phyloP scores from a whole-genome alignment of 2,888 invertebrate species.

The Rhamphomyia laevipes region DNA sequence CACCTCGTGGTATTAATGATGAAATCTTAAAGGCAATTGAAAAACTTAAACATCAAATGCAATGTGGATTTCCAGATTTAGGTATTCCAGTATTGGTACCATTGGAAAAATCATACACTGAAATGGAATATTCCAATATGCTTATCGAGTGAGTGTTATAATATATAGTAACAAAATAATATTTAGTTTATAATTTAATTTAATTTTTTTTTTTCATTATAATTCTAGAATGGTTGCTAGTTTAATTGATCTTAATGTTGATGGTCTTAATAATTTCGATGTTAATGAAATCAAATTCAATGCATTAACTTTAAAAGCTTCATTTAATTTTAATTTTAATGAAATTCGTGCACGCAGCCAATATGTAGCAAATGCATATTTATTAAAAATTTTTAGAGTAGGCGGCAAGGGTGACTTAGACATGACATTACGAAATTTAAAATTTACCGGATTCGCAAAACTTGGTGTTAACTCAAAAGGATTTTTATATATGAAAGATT shows the following conservation, averaged over 20 bases:
- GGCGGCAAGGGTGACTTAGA: constrained; percentile 9
- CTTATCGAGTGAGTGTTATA: constrained; percentile 20
- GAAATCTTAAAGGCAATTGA: constrained; percentile 26
- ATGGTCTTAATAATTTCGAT: constrained; percentile 26
- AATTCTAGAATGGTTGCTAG: constrained; percentile 20
- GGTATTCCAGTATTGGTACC: constrained; percentile 29
- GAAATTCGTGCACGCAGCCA: constrained; percentile 19
- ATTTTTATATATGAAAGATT: constrained; percentile 11
- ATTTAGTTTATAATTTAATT: neutral
- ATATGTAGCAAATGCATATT: constrained; percentile 21
- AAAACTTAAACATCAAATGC: constrained; percentile 28
- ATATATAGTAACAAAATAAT: neutral
- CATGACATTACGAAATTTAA: constrained; percentile 7
- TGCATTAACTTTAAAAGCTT: constrained; percentile 21
- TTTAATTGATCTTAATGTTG: constrained; percentile 21
- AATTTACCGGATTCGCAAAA: constrained; percentile 5
- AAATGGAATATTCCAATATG: constrained; percentile 13
- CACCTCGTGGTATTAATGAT: constrained; percentile 21
- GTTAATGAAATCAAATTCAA: constrained; percentile 22
- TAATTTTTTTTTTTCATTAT: neutral
- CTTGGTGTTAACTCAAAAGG: constrained; percentile 7
- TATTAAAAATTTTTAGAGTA: constrained; percentile 6
- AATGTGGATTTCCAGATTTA: constrained; percentile 25
- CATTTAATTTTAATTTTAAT: constrained; percentile 26
- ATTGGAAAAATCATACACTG: constrained; percentile 17